Evolutionary conservation across 2,797 vertebrate genomes (phyloP).

Genomic region (Octomys mimax): DNA sequence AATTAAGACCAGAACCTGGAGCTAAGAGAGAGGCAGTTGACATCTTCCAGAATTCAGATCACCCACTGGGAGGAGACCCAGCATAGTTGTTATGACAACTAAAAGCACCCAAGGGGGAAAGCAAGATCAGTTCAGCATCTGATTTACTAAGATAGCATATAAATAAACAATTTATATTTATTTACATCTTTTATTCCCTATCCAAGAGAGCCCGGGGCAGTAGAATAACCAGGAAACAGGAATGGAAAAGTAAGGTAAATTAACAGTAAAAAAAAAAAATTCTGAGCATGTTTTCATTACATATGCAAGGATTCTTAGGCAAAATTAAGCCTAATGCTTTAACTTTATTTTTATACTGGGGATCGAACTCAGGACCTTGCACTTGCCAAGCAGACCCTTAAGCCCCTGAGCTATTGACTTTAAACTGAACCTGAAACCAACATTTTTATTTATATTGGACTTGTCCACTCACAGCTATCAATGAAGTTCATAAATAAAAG

Average conservation of each 20-base stretch:
- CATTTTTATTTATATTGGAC: neutral
- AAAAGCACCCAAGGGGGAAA: neutral
- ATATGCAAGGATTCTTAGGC: neutral
- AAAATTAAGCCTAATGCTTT: neutral
- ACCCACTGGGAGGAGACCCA: neutral
- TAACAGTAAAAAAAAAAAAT: neutral
- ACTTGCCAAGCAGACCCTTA: no score
- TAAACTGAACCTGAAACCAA: slow-evolving; percentile 3
- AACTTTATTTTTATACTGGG: no score
- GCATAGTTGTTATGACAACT: neutral
- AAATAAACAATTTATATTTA: neutral
- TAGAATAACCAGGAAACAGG: neutral
- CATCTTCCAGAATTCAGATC: neutral
- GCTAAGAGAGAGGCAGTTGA: neutral
- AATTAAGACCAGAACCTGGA: neutral
- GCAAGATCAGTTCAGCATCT: neutral
- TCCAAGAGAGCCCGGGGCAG: neutral
- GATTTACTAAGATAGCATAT: neutral
- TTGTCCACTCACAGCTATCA: neutral
- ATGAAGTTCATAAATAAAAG: neutral
- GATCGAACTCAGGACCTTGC: no score
- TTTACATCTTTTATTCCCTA: neutral
- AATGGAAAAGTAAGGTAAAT: neutral
- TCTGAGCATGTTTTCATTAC: neutral
- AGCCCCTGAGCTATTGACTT: neutral